Conservation (phyloP, 2,888 invertebrate species). For the Horisme vitalbata region DNA sequence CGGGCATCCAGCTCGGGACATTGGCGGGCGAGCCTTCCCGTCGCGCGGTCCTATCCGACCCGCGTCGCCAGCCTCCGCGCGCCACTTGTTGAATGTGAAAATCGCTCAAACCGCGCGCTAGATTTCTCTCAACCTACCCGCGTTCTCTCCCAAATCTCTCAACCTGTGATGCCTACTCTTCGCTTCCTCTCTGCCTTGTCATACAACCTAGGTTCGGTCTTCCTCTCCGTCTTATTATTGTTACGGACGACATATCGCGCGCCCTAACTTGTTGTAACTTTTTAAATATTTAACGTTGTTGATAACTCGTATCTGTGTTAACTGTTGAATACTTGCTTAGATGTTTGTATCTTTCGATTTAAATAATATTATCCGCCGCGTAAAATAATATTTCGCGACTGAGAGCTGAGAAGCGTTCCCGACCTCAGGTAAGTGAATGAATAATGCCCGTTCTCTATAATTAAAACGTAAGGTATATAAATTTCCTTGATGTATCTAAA, state of each 20-base stretch:
- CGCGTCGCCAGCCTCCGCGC: conserved; percentile 64
- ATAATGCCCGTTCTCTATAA: conserved; percentile 15
- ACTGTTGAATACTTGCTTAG: conserved; percentile 77
- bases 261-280: conserved; percentile 73
- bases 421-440: conserved; percentile 51
- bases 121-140: conserved; percentile 39
- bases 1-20: conserved; percentile 50
- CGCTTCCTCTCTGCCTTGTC: conserved; percentile 61
- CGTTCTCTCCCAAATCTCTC: conserved; percentile 37
- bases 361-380: conserved; percentile 59
- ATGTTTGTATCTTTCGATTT: conserved; percentile 62
- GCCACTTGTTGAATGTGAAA: conserved; percentile 78
- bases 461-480: neutral
- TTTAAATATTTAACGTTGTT: conserved; percentile 78
- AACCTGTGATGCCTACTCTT: conserved; percentile 74
- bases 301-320: conserved; percentile 78
- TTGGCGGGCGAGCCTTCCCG: conserved; percentile 78
- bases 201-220: conserved; percentile 62
- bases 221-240: conserved; percentile 68
- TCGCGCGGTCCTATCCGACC: conserved; percentile 62
- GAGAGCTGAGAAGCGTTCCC: conserved; percentile 44
- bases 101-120: conserved; percentile 60
- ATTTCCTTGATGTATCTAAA: conserved; percentile 1
- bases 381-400: conserved; percentile 46
- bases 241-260: conserved; percentile 61